Evolutionary conservation across 2,888 invertebrate genomes (phyloP).

Genomic region (Phytoseiulus persimilis): DNA sequence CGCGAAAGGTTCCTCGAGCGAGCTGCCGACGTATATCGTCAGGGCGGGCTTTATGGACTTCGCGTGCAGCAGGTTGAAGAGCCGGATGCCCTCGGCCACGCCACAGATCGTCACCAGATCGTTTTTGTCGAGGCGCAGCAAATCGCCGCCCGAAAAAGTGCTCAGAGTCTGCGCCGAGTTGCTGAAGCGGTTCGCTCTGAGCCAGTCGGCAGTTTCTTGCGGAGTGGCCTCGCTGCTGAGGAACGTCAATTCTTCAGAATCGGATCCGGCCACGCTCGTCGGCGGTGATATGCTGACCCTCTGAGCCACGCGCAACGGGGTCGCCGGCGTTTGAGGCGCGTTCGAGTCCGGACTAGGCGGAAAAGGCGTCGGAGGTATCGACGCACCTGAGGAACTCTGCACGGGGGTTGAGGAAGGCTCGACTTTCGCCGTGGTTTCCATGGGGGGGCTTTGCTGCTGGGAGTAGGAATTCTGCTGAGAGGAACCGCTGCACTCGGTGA

Average conservation of each 20-base stretch:
- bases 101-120: slow-evolving; percentile 91
- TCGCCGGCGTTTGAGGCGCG: slow-evolving; percentile 19
- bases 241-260: slow-evolving; percentile 44
- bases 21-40: slow-evolving; percentile 71
- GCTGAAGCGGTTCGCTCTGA: slow-evolving; percentile 67
- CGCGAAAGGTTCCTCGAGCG: slow-evolving; percentile 62
- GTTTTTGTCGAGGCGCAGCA: slow-evolving; percentile 76
- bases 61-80: slow-evolving; percentile 77
- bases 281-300: slow-evolving; percentile 34
- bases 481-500: slow-evolving; percentile 59
- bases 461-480: slow-evolving; percentile 40
- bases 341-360: slow-evolving; percentile 39
- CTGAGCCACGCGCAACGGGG: slow-evolving; percentile 5
- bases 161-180: slow-evolving; percentile 67
- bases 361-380: slow-evolving; percentile 27
- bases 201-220: slow-evolving; percentile 67
- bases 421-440: neutral
- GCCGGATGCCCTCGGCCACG: slow-evolving; percentile 81
- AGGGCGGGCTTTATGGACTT: slow-evolving; percentile 68
- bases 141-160: slow-evolving; percentile 78
- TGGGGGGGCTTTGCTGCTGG: slow-evolving; percentile 40
- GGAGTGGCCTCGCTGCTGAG: slow-evolving; percentile 61
- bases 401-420: neutral
- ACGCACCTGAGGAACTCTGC: neutral
- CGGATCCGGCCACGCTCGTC: slow-evolving; percentile 30